Evolutionary conservation across 2,888 invertebrate genomes (phyloP).

Genomic region (Dynastes hyllus): DNA sequence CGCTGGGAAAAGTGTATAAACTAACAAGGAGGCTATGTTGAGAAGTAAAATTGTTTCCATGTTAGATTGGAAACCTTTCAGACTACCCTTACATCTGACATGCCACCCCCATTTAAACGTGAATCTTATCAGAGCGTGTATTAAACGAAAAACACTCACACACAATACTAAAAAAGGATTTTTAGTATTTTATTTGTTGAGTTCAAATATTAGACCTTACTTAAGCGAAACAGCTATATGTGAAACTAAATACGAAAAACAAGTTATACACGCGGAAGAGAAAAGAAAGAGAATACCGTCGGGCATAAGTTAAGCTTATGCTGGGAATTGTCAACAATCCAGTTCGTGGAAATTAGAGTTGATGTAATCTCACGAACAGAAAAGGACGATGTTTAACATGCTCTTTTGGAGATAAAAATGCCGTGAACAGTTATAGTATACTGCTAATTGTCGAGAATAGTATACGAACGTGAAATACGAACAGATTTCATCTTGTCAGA

Average conservation of each 20-base stretch:
- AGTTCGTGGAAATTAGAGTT: slow-evolving; percentile 9
- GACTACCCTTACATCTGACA: too few species aligned
- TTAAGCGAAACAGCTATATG: neutral
- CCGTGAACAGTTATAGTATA: neutral
- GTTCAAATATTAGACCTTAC: neutral
- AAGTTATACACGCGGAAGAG: neutral
- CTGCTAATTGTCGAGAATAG: slow-evolving; percentile 6
- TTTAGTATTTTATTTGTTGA: too few species aligned
- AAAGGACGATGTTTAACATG: neutral
- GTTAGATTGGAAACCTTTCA: too few species aligned
- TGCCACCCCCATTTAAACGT: too few species aligned
- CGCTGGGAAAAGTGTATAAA: too few species aligned
- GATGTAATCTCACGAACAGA: slow-evolving; percentile 1
- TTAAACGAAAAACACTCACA: too few species aligned
- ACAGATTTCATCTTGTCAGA: too few species aligned
- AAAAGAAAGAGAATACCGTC: neutral
- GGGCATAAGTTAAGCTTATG: neutral
- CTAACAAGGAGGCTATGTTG: too few species aligned
- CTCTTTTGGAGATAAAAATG: slow-evolving; percentile 9
- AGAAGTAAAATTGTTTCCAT: too few species aligned
- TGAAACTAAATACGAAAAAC: neutral
- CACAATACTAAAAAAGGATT: too few species aligned
- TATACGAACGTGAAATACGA: neutral
- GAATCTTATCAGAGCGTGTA: too few species aligned
- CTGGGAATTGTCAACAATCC: neutral